These are phyloP conservation scores for Hippocampus barbouri DNA, from an alignment of 2,113 vertebrate species.

Conservation along the genomic window DNA sequence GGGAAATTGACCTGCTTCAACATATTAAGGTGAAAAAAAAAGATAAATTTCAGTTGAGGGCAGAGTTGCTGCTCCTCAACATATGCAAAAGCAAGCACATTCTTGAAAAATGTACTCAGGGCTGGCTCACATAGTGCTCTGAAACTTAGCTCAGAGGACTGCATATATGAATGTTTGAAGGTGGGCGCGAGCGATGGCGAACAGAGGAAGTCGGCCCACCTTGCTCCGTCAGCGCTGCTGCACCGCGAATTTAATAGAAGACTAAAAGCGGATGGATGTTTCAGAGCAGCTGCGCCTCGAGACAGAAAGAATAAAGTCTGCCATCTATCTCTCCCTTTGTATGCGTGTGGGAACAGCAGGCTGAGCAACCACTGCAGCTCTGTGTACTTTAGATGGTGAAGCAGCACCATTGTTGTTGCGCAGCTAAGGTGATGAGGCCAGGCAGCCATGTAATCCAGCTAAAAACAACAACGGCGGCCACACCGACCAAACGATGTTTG, in stretches of 20 bases:
- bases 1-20: constrained; percentile 44
- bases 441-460: constrained; percentile 74
- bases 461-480: constrained; percentile 46
- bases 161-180: constrained; percentile 23
- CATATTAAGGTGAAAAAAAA: constrained; percentile 35
- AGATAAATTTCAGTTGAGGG: constrained; percentile 27
- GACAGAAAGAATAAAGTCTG: constrained; percentile 49
- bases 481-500: constrained; percentile 28
- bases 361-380: constrained; percentile 44
- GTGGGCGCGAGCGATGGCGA: constrained; percentile 1
- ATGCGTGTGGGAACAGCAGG: constrained; percentile 53
- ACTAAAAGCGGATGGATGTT: constrained; percentile 50
- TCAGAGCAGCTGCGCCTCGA: constrained; percentile 49
- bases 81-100: constrained; percentile 8
- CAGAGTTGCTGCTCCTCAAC: constrained; percentile 17
- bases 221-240: constrained; percentile 54
- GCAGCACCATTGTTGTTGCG: constrained; percentile 58
- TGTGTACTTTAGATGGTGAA: constrained; percentile 54
- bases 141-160: constrained; percentile 10
- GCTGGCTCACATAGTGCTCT: constrained; percentile 9
- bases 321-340: constrained; percentile 38
- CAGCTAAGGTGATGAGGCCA: constrained; percentile 67
- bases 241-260: constrained; percentile 49
- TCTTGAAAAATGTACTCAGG: constrained; percentile 59
- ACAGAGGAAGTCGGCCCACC: constrained; percentile 40